Evolutionary conservation across 1,140 invertebrate genomes (phyloP).

Genomic region (Triops longicaudatus): DNA sequence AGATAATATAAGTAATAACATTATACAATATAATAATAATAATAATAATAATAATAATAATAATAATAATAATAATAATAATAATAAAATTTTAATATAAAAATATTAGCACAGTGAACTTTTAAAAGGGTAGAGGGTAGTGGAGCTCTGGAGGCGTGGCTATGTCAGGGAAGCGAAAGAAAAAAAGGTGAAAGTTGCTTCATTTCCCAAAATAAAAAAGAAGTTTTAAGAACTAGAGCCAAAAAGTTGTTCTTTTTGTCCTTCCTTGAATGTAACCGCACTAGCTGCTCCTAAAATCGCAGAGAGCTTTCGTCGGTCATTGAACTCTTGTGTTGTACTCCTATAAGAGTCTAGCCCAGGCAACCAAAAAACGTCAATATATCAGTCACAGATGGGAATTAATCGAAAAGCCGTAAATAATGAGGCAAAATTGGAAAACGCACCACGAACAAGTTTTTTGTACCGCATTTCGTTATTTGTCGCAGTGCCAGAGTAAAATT

Average conservation of each 20-base stretch:
- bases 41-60: too few relatives aligned
- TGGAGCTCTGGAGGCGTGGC: slow-evolving; percentile 19
- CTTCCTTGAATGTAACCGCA: not conserved
- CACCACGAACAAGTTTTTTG: too few relatives aligned
- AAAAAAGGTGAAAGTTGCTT: slow-evolving; percentile 24
- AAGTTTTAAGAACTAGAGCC: slow-evolving; percentile 25
- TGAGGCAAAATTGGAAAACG: not conserved
- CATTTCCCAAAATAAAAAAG: slow-evolving; percentile 30
- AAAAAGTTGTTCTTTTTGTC: slow-evolving; percentile 6
- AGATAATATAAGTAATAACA: too few relatives aligned
- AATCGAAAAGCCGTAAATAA: not conserved
- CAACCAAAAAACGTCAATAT: not conserved
- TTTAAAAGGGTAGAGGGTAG: not conserved
- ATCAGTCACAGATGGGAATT: not conserved
- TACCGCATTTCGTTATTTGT: too few relatives aligned
- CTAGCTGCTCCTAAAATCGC: not conserved
- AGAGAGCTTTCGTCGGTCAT: slow-evolving; percentile 19
- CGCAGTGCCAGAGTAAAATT: too few relatives aligned
- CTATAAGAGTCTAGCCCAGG: too few relatives aligned
- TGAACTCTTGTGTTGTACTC: slow-evolving; percentile 8
- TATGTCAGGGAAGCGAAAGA: not conserved
- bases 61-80: too few relatives aligned
- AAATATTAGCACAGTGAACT: too few relatives aligned
- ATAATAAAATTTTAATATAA: too few relatives aligned
- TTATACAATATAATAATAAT: too few relatives aligned